A percentile compares a stretch with the other conserved stretches of the same genome.
These are phyloP conservation scores for Pollenia angustigena DNA, from an alignment of 2,888 invertebrate species.

Conservation along the genomic window DNA sequence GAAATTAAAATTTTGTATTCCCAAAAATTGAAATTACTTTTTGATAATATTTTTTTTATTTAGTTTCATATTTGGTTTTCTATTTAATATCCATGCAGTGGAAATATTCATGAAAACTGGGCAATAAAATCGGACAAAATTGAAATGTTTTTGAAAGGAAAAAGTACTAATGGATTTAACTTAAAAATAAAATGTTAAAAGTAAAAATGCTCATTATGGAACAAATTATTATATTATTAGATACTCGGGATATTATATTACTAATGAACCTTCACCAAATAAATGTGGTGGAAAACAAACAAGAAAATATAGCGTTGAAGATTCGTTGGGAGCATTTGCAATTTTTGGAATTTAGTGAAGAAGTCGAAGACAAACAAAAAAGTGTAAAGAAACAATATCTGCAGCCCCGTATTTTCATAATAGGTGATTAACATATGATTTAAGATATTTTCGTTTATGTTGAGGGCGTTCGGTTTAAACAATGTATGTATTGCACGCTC, in stretches of 20 bases:
- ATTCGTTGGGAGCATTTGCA: constrained; percentile 6
- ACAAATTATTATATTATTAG: no score
- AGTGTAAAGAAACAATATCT: neutral
- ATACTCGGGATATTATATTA: neutral
- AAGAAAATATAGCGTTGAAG: constrained; percentile 22
- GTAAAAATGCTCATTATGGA: no score
- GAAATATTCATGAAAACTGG: constrained; percentile 3
- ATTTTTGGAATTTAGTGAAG: constrained; percentile 1
- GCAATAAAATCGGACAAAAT: neutral
- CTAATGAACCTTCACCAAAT: no score
- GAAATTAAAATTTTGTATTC: no score
- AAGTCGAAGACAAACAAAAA: constrained; percentile 13
- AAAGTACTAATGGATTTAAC: neutral
- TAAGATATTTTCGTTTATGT: constrained; percentile 16
- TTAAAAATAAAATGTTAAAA: no score
- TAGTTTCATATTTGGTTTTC: no score
- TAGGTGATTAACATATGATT: constrained; percentile 13
- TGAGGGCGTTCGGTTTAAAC: no score
- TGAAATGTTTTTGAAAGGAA: neutral
- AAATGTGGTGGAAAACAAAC: constrained; percentile 15
- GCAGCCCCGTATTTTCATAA: constrained; percentile 11
- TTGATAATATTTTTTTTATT: no score
- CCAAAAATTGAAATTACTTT: no score
- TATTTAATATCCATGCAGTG: no score
- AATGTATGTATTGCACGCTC: no score